Evolutionary conservation across 2,113 vertebrate genomes (phyloP).

Genomic region (Bagarius yarrelli): DNA sequence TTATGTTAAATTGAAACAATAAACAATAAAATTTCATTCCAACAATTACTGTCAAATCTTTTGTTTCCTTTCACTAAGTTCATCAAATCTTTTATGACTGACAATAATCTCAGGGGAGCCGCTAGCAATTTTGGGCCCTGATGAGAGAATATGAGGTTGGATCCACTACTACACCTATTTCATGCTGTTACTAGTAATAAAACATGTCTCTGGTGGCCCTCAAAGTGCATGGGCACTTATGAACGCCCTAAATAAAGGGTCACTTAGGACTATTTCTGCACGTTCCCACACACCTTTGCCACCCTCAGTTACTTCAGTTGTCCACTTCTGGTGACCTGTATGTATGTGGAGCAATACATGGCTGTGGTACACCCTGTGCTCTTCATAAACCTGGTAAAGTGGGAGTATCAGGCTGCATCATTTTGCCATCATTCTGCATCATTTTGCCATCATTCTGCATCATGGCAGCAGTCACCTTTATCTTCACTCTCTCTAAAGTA

Average conservation of each 20-base stretch:
- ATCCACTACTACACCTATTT: too few relatives aligned
- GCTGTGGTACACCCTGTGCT: conserved; percentile 53
- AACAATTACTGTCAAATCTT: not conserved
- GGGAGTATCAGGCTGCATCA: conserved; percentile 52
- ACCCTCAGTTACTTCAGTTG: conserved; percentile 58
- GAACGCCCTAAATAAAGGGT: not conserved
- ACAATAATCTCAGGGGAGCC: conserved; percentile 47
- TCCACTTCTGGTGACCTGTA: conserved; percentile 62
- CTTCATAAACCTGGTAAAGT: conserved; percentile 52
- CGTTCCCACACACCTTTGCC: conserved; percentile 1
- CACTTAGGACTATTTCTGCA: not conserved
- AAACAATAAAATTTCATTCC: not conserved
- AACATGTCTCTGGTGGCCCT: too few relatives aligned
- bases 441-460: conserved; percentile 54
- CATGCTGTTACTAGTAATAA: conserved; percentile 48
- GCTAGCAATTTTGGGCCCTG: too few relatives aligned
- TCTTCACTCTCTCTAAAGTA: not conserved
- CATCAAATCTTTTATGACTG: not conserved
- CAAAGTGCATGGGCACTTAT: conserved; percentile 46
- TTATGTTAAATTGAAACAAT: not conserved
- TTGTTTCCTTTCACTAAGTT: not conserved
- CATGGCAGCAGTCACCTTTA: conserved; percentile 17
- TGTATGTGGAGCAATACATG: conserved; percentile 64
- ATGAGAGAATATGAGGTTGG: too few relatives aligned
- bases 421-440: conserved; percentile 50